These are phyloP conservation scores for Drosophila saltans DNA, from an alignment of 1,140 invertebrate genomes.

Conservation along the genomic window DNA sequence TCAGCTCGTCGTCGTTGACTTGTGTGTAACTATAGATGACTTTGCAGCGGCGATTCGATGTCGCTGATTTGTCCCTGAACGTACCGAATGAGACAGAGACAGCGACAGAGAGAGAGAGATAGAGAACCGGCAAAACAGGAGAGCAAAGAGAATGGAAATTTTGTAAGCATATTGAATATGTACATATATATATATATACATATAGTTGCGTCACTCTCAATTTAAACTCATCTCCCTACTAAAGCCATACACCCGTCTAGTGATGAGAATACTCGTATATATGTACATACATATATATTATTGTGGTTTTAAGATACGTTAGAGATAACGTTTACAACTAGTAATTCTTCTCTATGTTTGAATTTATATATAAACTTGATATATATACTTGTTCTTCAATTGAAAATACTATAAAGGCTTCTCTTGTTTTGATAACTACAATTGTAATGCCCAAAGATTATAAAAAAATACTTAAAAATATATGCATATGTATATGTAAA, in stretches of 20 bases:
- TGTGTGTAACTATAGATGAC: conserved; percentile 96
- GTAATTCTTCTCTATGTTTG: no score
- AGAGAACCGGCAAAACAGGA: conserved; percentile 15
- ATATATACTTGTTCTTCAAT: no score
- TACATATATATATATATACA: neutral
- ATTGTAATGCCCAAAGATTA: no score
- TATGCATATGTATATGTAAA: no score
- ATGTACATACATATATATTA: no score
- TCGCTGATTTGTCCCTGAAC: conserved; percentile 83
- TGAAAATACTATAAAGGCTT: no score
- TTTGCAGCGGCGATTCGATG: conserved; percentile 87
- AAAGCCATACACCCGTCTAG: neutral
- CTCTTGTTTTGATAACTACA: no score
- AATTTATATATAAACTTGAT: no score
- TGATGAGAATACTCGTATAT: neutral
- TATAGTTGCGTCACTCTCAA: conserved; percentile 47
- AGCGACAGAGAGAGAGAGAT: conserved; percentile 20
- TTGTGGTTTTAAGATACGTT: no score
- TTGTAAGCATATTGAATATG: conserved; percentile 20
- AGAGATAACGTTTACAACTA: no score
- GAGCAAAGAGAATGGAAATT: conserved; percentile 33
- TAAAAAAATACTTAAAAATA: no score
- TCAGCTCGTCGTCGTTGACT: conserved; percentile 95
- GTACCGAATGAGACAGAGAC: conserved; percentile 21
- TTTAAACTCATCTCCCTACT: conserved; percentile 17